Conservation (phyloP, 2,888 invertebrate genomes). For the Scaptomyza parva region DNA sequence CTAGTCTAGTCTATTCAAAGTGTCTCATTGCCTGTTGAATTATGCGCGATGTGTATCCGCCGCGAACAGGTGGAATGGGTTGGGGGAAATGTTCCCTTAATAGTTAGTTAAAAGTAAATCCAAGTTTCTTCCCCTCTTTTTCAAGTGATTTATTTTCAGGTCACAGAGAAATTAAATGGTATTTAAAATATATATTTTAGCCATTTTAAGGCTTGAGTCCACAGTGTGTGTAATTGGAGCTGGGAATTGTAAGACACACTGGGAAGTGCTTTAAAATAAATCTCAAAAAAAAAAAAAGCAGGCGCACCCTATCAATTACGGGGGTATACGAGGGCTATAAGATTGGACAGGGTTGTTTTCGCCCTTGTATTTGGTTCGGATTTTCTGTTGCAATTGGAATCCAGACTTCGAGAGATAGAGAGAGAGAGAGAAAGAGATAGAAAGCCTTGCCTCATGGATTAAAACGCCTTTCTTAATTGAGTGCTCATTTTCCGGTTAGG, state of each 20-base stretch:
- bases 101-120: too few relatives aligned
- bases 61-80: slow-evolving; percentile 11
- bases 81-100: too few relatives aligned
- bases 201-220: slow-evolving; percentile 40
- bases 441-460: slow-evolving; percentile 74
- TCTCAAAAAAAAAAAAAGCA: slow-evolving; percentile 44
- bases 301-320: slow-evolving; percentile 73
- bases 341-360: background rate
- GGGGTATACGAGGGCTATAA: background rate
- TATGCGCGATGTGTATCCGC: slow-evolving; percentile 21
- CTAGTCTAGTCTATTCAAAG: slow-evolving; percentile 36
- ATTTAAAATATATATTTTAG: slow-evolving; percentile 25
- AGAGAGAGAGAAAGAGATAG: slow-evolving; percentile 6
- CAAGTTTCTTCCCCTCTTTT: background rate
- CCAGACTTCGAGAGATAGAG: background rate
- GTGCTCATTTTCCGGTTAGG: slow-evolving; percentile 81
- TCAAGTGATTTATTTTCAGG: slow-evolving; percentile 1
- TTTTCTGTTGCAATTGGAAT: slow-evolving; percentile 48
- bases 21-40: slow-evolving; percentile 29
- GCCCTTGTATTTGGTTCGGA: slow-evolving; percentile 19
- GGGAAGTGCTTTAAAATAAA: slow-evolving; percentile 71
- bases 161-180: background rate
- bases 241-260: slow-evolving; percentile 76
- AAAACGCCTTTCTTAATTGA: slow-evolving; percentile 79
- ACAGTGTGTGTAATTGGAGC: slow-evolving; percentile 61